phyloP scores from a whole-genome alignment of 2,113 vertebrate species.

The Perca schrenkii region DNA sequence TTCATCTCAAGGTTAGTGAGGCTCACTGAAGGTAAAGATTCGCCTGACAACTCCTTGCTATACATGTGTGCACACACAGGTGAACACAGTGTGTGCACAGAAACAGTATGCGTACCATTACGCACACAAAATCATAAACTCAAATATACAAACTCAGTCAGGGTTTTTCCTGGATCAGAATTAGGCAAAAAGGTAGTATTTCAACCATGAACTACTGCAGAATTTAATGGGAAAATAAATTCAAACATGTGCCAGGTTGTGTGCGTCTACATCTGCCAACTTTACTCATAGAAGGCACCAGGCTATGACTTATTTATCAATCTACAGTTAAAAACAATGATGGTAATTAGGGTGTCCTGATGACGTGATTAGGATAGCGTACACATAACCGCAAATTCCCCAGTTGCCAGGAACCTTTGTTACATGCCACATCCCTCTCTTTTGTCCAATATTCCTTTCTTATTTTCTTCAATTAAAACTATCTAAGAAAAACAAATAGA shows the following conservation, averaged over 20 bases:
- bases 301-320: background rate
- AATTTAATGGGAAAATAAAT: constrained; percentile 1
- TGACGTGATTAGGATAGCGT: background rate
- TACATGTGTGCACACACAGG: constrained; percentile 23
- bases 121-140: constrained; percentile 8
- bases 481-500: background rate
- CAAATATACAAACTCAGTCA: constrained; percentile 26
- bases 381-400: background rate
- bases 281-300: background rate
- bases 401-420: background rate
- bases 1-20: constrained; percentile 75
- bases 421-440: background rate
- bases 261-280: background rate
- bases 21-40: constrained; percentile 63
- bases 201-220: background rate
- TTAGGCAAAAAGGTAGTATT: background rate
- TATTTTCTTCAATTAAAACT: background rate
- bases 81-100: constrained; percentile 18
- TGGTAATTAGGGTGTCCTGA: background rate
- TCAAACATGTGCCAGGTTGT: background rate
- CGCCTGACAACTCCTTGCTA: constrained; percentile 46
- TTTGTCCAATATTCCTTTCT: background rate
- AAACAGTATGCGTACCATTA: background rate
- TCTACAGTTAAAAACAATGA: background rate
- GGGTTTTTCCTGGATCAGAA: constrained; percentile 1